These are phyloP conservation scores for Stenchaetothrips biformis DNA, from an alignment of 2,888 invertebrate genomes.

Conservation along the genomic window DNA sequence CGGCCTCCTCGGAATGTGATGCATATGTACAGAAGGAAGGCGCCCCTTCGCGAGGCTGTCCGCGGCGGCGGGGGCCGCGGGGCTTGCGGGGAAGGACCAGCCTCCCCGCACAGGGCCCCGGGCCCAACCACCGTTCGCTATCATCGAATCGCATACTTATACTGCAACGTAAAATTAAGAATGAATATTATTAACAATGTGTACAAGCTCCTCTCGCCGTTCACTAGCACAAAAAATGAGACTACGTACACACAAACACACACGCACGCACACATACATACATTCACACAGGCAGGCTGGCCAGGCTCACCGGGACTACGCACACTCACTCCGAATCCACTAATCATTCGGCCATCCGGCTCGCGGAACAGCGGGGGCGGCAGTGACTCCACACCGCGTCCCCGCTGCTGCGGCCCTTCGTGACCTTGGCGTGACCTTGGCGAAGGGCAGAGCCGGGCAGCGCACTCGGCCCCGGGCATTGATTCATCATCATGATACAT, in stretches of 20 bases:
- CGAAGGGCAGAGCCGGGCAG: too few species aligned
- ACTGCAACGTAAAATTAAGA: neutral
- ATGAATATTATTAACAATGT: slow-evolving; percentile 9
- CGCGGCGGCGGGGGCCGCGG: neutral
- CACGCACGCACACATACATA: neutral
- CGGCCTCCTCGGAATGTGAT: neutral
- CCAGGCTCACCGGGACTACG: neutral
- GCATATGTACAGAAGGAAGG: too few species aligned
- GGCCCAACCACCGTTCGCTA: neutral
- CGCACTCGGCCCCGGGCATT: too few species aligned
- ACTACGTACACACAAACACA: neutral
- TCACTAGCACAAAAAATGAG: neutral
- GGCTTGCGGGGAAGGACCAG: neutral
- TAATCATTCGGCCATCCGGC: neutral
- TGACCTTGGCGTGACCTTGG: too few species aligned
- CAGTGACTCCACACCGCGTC: neutral
- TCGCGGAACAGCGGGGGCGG: neutral
- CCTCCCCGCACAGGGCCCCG: neutral
- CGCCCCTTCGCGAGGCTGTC: neutral
- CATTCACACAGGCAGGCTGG: neutral
- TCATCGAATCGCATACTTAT: neutral
- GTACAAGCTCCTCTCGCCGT: neutral
- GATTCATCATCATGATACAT: neutral
- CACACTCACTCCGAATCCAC: neutral
- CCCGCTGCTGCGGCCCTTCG: neutral